phyloP scores from a whole-genome alignment of 30 jellyfish, hydroid and myxozoan genomes.

The Aurelia sp. region DNA sequence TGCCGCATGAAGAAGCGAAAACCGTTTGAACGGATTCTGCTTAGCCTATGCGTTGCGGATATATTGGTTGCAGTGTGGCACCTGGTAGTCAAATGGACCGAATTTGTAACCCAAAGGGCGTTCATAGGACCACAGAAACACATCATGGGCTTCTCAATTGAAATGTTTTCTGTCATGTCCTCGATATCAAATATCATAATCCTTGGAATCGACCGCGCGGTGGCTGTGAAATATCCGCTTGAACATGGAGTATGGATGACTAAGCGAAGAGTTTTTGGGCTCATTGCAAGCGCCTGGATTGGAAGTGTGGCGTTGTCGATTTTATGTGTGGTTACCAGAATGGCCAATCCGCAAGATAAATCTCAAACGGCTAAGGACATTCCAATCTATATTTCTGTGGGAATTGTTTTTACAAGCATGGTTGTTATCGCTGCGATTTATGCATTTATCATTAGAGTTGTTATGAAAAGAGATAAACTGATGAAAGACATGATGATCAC shows the following conservation, averaged over 20 bases:
- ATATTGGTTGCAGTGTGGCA: constrained; percentile 7
- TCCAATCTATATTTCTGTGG: constrained; percentile 12
- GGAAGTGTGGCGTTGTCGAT: constrained; percentile 21
- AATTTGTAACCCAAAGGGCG: background rate
- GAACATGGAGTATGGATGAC: constrained; percentile 53
- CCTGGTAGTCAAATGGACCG: background rate
- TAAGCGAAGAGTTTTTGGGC: background rate
- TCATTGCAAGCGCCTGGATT: constrained; percentile 53
- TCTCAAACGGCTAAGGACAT: background rate
- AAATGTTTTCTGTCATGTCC: constrained; percentile 34
- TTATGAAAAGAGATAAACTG: background rate
- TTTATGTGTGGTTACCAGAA: constrained; percentile 4
- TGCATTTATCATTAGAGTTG: constrained; percentile 10
- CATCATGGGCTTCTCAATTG: background rate
- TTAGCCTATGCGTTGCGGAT: constrained; percentile 52
- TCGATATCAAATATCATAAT: constrained; percentile 47
- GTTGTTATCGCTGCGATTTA: constrained; percentile 7
- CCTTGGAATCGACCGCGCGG: constrained; percentile 50
- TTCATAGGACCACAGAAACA: background rate
- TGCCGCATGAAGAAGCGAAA: background rate
- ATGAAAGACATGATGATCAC: background rate
- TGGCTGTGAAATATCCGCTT: constrained; percentile 57
- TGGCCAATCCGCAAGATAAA: background rate
- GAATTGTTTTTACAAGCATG: constrained; percentile 26
- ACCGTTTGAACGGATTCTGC: constrained; percentile 35